Evolutionary conservation across 1,140 invertebrate genomes (phyloP), one percentile per base, ranked within the genome.

Genomic region (Sycophaga agraensis): DNA sequence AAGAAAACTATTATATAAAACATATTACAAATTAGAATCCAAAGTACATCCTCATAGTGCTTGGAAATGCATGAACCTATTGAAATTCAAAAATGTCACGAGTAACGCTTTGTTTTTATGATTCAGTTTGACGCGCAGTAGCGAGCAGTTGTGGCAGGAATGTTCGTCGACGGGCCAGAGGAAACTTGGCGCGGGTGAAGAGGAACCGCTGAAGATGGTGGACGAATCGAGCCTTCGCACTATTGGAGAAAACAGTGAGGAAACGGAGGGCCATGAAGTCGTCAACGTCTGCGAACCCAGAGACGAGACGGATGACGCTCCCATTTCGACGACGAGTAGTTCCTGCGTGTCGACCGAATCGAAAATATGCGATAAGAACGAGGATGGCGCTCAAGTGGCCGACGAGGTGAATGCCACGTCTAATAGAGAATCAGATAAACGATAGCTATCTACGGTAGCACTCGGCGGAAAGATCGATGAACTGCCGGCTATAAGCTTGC

Each of bases 381-480:
- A 64, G 11, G 64, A 66, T 14, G 53, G 45, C 17, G 12, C 16
- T 45, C 28, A 45, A 54, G 45, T 58, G 12, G 50, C 26, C 14
- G 43, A 40, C 4, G 58, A 59, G 11, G 6, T 11, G 14, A 61
- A 24, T 16, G 12, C 8, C 6, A 17, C 9, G n/a, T n/a, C 14
- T 34, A 19, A 2, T 26, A 14, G 66, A 60, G 48, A 62, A 46
- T 1, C 49, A 46, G 50, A 67, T 64, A 58, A 49, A 50, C 37
- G 51, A 62, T 24, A 49, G 42, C 22, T 35, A 2, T 28, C 46
- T 19, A 68, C 70, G 5, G 28, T 62, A 22, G 19, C 31, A 12
- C 58, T 50, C 55, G 63, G 46, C 0, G 73, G 72, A 53, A 78
- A 64, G 48, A 42, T 61, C 22, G 53, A 63, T 22, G 62, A 59